phyloP scores from a whole-genome alignment of 2,113 vertebrate genomes.

The Motacilla tschutschensis region DNA sequence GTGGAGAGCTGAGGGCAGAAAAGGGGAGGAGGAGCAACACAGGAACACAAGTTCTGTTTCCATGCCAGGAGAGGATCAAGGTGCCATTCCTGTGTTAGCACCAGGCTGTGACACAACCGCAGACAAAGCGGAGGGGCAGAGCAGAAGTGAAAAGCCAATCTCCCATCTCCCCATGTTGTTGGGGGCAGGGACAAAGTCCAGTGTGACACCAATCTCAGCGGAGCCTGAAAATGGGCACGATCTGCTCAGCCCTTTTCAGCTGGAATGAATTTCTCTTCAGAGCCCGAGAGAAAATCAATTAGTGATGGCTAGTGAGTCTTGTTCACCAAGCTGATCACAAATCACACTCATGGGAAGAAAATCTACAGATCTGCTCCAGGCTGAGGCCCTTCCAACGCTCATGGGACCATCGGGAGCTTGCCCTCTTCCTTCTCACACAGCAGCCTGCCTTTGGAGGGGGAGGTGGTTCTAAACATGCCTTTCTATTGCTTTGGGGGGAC shows the following conservation, averaged over 20 bases:
- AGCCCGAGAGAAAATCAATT: slow-evolving; percentile 14
- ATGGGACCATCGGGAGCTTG: not conserved
- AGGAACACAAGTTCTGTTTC: slow-evolving; percentile 62
- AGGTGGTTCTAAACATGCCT: slow-evolving; percentile 65
- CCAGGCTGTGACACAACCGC: slow-evolving; percentile 46
- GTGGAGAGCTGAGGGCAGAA: slow-evolving; percentile 67
- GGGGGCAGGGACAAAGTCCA: slow-evolving; percentile 12
- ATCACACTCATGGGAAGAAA: slow-evolving; percentile 68
- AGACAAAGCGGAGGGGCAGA: slow-evolving; percentile 64
- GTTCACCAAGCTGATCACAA: slow-evolving; percentile 58
- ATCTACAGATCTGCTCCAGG: slow-evolving; percentile 63
- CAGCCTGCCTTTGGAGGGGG: slow-evolving; percentile 56
- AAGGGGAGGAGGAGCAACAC: slow-evolving; percentile 62
- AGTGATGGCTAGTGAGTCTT: slow-evolving; percentile 39
- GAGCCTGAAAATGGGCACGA: not conserved
- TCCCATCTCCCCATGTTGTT: not conserved
- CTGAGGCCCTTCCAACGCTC: slow-evolving; percentile 58
- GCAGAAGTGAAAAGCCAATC: slow-evolving; percentile 59
- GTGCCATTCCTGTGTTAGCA: slow-evolving; percentile 68
- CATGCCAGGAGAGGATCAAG: slow-evolving; percentile 71
- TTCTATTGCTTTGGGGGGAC: slow-evolving; percentile 70
- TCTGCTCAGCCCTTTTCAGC: not conserved
- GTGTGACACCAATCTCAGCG: not conserved
- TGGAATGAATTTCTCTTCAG: slow-evolving; percentile 31
- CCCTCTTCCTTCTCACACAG: slow-evolving; percentile 48